Base-by-base conservation (phyloP, 92 coral and sea anemone genomes). In the Metridium senile region DNA sequence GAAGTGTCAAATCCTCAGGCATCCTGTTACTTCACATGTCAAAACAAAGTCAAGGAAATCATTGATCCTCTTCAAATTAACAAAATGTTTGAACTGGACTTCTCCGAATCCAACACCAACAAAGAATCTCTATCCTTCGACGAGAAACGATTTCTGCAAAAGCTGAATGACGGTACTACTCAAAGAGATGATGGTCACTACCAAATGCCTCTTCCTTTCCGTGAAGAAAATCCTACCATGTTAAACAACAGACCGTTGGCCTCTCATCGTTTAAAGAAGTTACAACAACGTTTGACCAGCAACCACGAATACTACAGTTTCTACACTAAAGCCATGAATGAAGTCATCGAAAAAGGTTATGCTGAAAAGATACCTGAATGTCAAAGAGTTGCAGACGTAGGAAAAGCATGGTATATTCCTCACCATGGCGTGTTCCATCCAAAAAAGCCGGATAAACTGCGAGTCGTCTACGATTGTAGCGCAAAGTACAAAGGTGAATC, bases 361-460 rank as follows among this genome's bases (percentile, higher is more conserved):
- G n/a, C n/a, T n/a, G n/a, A n/a, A n/a, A n/a, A n/a, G n/a, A n/a
- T n/a, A n/a, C n/a, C n/a, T n/a, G n/a, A n/a, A n/a, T n/a, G n/a
- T n/a, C n/a, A n/a, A n/a, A n/a, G n/a, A n/a, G n/a, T n/a, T n/a
- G n/a, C n/a, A n/a, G 26, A 79, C 57, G 66, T 45, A 46, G 84
- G 89, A 1, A 78, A 57, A 52, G 74, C 72, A 9, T 77, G 79
- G 68, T 79, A 79, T 47, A 58, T 79, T 11, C 74, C 85, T 18
- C 89, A 79, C 33, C 79, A 74, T 30, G 84, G 77, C 9, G 76
- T 85, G 33, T 85, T 72, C 28, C 84, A 84, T 67, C 70, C 81
- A 66, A 84, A 78, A 30, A 84, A 84, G 35, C 84, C 89, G 22
- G 81, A 61, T 0, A 78, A 71, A 80, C 76, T 84, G 20, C 66